Evolutionary conservation across 2,888 invertebrate genomes (phyloP).

Genomic region (Mesochorus sp.): DNA sequence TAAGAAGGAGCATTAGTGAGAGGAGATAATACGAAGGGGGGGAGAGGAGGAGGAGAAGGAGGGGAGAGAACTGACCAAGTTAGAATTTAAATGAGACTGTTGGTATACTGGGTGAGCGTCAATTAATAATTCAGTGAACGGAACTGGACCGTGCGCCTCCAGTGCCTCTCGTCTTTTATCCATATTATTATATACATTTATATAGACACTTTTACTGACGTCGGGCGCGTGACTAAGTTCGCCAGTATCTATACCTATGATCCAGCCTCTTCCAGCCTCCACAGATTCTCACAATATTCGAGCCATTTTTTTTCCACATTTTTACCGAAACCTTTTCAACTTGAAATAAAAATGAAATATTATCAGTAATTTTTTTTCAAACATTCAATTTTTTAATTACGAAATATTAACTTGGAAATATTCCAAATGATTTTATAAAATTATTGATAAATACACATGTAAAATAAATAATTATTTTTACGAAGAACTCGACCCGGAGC

Average conservation of each 20-base stretch:
- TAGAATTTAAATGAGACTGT: conserved; percentile 63
- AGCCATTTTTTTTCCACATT: too few relatives aligned
- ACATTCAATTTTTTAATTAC: too few relatives aligned
- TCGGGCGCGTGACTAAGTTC: conserved; percentile 30
- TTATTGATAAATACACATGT: too few relatives aligned
- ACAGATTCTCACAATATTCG: too few relatives aligned
- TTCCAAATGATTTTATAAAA: too few relatives aligned
- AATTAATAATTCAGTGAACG: conserved; percentile 68
- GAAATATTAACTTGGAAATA: too few relatives aligned
- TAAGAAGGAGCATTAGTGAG: conserved; percentile 40
- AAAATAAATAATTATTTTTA: too few relatives aligned
- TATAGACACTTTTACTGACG: conserved; percentile 44
- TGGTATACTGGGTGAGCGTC: conserved; percentile 43
- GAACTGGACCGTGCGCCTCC: conserved; percentile 62
- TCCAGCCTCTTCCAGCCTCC: too few relatives aligned
- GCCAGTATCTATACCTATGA: conserved; percentile 14
- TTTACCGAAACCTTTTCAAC: too few relatives aligned
- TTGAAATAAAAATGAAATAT: too few relatives aligned
- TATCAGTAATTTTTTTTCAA: too few relatives aligned
- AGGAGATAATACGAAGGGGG: conserved; percentile 49
- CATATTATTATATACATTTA: background rate
- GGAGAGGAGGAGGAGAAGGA: background rate
- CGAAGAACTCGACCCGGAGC: too few relatives aligned
- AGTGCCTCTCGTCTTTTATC: background rate
- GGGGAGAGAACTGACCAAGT: conserved; percentile 31